phyloP scores from a whole-genome alignment of 2,888 invertebrate species.

The Lasioglossum calceatum region DNA sequence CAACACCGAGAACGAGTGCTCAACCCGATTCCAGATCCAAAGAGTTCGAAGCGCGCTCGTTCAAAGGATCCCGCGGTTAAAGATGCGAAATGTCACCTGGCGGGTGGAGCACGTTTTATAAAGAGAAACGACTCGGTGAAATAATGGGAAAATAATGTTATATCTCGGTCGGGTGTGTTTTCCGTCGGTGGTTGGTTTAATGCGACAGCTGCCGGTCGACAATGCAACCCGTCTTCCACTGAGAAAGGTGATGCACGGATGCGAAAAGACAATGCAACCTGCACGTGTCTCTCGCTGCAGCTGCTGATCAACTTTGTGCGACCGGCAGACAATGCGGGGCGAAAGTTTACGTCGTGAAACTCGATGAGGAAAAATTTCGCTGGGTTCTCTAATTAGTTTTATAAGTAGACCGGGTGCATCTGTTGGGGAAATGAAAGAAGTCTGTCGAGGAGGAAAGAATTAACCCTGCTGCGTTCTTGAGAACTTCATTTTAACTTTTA shows the following conservation, averaged over 20 bases:
- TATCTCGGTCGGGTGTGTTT: background rate
- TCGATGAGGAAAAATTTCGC: background rate
- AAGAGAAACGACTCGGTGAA: too few species aligned
- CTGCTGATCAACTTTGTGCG: conserved; percentile 22
- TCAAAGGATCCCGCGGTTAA: background rate
- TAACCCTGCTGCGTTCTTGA: background rate
- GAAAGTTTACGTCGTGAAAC: background rate
- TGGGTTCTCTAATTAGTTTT: background rate
- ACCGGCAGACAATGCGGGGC: background rate
- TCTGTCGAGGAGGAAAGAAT: background rate
- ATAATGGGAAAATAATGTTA: background rate
- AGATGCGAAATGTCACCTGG: conserved; percentile 8
- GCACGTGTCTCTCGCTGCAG: conserved; percentile 8
- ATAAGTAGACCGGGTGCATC: background rate
- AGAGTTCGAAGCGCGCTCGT: background rate
- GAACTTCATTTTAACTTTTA: background rate
- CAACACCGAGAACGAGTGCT: background rate
- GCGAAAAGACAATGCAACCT: background rate
- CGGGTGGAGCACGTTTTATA: background rate
- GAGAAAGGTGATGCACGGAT: background rate
- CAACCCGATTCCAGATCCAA: conserved; percentile 5
- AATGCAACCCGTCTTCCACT: background rate
- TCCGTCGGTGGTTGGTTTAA: background rate
- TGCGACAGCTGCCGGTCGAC: background rate
- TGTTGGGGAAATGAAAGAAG: background rate